Evolutionary conservation across 2,797 vertebrate genomes (phyloP).

Genomic region (Danionella dracula): DNA sequence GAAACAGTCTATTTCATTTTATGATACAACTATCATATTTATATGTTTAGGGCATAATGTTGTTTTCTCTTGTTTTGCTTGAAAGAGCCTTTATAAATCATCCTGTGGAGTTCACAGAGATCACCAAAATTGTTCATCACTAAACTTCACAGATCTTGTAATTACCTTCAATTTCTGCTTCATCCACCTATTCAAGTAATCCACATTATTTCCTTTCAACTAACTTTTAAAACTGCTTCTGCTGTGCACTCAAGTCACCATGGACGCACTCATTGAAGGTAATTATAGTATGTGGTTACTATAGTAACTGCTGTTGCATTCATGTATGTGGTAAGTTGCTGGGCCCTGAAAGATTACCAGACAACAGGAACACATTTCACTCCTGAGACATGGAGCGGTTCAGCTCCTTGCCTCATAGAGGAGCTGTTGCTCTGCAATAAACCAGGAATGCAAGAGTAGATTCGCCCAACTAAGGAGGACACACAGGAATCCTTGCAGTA

Average conservation of each 20-base stretch:
- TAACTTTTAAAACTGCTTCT: neutral
- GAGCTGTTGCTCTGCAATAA: slow-evolving; percentile 33
- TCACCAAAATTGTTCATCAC: neutral
- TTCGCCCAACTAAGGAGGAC: neutral
- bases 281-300: slow-evolving; percentile 29
- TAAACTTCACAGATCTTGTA: neutral
- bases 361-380: neutral
- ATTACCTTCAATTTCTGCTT: slow-evolving; percentile 4
- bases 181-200: neutral
- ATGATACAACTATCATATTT: too few species aligned
- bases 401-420: slow-evolving; percentile 19
- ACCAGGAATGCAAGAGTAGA: neutral
- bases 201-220: neutral
- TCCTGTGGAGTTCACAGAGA: neutral
- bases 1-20: too few species aligned
- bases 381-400: neutral
- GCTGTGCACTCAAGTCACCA: slow-evolving; percentile 15
- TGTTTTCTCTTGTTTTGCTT: too few species aligned
- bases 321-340: neutral
- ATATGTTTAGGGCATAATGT: too few species aligned
- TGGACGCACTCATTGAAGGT: slow-evolving; percentile 15
- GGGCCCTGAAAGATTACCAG: neutral
- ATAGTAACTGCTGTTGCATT: slow-evolving; percentile 3
- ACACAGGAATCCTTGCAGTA: neutral
- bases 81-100: too few species aligned